Evolutionary conservation across 2,797 vertebrate genomes (phyloP).

Genomic region (Tadarida brasiliensis): DNA sequence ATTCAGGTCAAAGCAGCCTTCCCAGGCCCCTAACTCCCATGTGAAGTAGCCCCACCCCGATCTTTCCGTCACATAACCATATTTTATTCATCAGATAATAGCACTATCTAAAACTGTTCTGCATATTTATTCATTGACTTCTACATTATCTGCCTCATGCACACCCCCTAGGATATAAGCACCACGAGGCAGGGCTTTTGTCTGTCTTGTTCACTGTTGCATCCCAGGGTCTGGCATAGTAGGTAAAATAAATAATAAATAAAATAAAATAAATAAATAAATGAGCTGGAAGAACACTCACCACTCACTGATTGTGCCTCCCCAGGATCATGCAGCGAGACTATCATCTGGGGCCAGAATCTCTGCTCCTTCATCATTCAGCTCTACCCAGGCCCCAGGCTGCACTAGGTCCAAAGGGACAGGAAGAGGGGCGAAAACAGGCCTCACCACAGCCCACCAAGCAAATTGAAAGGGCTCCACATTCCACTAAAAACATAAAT

Average conservation of each 20-base stretch:
- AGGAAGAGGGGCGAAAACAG: accelerated
- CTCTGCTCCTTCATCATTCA: background rate
- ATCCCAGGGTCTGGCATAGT: background rate
- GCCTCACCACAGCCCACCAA: background rate
- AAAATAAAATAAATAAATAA: no score
- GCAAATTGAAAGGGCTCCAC: background rate
- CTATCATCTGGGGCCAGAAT: background rate
- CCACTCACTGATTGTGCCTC: accelerated
- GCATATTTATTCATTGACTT: background rate
- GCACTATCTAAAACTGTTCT: background rate
- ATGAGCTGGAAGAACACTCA: background rate
- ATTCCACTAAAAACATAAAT: accelerated
- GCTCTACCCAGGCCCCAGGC: background rate
- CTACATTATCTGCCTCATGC: background rate
- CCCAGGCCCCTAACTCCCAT: background rate
- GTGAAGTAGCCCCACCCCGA: background rate
- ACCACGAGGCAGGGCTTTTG: background rate
- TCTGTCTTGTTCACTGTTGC: background rate
- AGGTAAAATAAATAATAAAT: no score
- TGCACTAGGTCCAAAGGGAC: background rate
- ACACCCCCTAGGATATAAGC: background rate
- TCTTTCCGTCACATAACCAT: background rate
- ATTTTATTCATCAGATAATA: background rate
- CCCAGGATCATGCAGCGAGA: accelerated
- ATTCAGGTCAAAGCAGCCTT: background rate